Base-by-base conservation (phyloP, 2,113 vertebrate genomes). In the Limnothrissa miodon region DNA sequence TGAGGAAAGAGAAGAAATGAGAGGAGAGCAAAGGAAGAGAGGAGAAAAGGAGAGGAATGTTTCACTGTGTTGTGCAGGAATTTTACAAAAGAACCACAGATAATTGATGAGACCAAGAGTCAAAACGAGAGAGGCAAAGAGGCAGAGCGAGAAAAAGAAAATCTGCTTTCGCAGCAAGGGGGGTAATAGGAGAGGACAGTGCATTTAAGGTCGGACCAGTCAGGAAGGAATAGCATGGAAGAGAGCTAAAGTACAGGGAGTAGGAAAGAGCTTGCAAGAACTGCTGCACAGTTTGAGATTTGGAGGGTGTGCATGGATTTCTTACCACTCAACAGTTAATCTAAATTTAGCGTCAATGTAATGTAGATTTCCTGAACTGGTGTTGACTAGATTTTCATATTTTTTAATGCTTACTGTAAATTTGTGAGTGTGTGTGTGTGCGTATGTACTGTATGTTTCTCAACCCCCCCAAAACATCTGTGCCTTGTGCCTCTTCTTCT, bases 61-160 rank as follows among this genome's bases (percentile, higher is more conserved):
- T 91, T 90, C 85, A 89, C 87, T 87, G 83, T 89, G 88, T 87
- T 84, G 90, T 91, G 83, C 80, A 91, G 85, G 83, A 87, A 85
- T 92, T 91, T 92, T 91, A 91, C 86, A 90, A 91, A 92, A 90
- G 87, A 92, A 88, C 88, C 91, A 88, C 90, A 88, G 81, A 88
- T 85, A 88, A 90, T 91, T 90, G 91, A 92, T 91, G 90, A 88
- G 86, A 90, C 87, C 53, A 80, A 66, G 59, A 83, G 78, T 70
- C 59, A 62, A 48, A 62, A 87, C 85, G 83, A 87, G 74, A 87
- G 25, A 33, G 66, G 29, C 10, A 5, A 33, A 21, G 66, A 74
- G 2, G 4, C 29, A 39, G 66, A 83, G 85, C 85, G 81, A 45
- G 56, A 84, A 83, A 85, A 1, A 13, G 15, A 1, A 66, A 10